Percentiles rank a stretch among this genome's conserved stretches.
Conservation (phyloP, 2,113 vertebrate species). For the Xiphophorus couchianus region DNA sequence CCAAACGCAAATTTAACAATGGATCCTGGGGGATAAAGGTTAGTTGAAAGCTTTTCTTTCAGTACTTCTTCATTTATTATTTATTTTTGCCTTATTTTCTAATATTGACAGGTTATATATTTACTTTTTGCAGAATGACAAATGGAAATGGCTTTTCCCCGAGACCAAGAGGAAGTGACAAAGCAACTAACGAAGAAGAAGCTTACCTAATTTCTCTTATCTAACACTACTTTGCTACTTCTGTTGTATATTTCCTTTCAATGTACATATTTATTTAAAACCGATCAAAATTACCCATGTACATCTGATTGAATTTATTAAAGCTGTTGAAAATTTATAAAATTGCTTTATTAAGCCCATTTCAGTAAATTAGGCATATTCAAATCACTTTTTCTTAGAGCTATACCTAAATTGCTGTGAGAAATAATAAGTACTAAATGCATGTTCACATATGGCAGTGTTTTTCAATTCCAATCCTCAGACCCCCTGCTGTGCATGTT, state of each 20-base stretch:
- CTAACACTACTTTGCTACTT: constrained; percentile 49
- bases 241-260: constrained; percentile 9
- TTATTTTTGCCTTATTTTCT: neutral
- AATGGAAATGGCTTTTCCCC: constrained; percentile 79
- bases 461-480: too few species aligned
- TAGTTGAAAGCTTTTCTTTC: constrained; percentile 16
- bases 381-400: neutral
- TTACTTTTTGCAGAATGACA: constrained; percentile 79
- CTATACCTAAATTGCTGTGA: neutral
- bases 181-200: constrained; percentile 19
- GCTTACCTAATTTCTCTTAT: constrained; percentile 9
- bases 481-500: too few species aligned
- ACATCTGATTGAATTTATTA: neutral
- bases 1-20: constrained; percentile 57
- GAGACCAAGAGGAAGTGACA: constrained; percentile 79
- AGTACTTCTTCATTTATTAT: neutral
- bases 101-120: neutral
- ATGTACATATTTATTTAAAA: constrained; percentile 36
- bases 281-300: neutral
- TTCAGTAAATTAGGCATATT: neutral
- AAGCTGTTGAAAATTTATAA: neutral
- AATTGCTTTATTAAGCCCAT: constrained; percentile 9
- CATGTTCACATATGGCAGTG: neutral
- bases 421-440: neutral
- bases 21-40: constrained; percentile 67